Percentiles rank a stretch among this genome's conserved stretches.
phyloP scores from a whole-genome alignment of 30 jellyfish, hydroid and myxozoan genomes.

The Aurelia sp. region DNA sequence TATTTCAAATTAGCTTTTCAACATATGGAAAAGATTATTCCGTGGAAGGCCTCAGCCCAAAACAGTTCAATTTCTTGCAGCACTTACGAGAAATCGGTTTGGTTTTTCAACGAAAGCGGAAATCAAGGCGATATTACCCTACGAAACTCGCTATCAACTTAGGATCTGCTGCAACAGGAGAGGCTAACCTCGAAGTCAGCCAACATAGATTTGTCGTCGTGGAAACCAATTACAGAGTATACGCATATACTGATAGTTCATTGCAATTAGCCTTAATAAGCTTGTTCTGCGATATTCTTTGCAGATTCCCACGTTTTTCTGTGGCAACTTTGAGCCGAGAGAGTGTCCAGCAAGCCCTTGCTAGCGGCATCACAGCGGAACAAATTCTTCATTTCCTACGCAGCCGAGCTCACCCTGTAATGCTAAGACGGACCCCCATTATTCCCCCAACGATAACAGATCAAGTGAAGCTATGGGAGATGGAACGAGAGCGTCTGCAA shows the following conservation, averaged over 20 bases:
- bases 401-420: conserved; percentile 94
- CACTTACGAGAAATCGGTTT: conserved; percentile 96
- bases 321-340: conserved; percentile 97
- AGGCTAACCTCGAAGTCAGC: conserved; percentile 61
- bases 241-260: conserved; percentile 87
- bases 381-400: conserved; percentile 90
- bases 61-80: conserved; percentile 85
- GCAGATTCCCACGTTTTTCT: conserved; percentile 89
- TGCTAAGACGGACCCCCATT: conserved; percentile 81
- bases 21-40: conserved; percentile 94
- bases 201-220: conserved; percentile 82
- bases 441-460: conserved; percentile 96
- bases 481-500: conserved; percentile 96
- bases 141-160: conserved; percentile 89
- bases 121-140: conserved; percentile 92
- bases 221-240: conserved; percentile 96
- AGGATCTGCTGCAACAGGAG: conserved; percentile 95
- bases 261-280: conserved; percentile 92
- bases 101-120: conserved; percentile 92
- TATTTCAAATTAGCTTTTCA: conserved; percentile 92
- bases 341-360: conserved; percentile 99
- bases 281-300: conserved; percentile 87
- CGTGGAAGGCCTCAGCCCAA: conserved; percentile 81
- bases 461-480: conserved; percentile 81
- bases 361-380: conserved; percentile 93